Base-by-base conservation (phyloP, 2,113 vertebrate species). In the Carassius auratus region DNA sequence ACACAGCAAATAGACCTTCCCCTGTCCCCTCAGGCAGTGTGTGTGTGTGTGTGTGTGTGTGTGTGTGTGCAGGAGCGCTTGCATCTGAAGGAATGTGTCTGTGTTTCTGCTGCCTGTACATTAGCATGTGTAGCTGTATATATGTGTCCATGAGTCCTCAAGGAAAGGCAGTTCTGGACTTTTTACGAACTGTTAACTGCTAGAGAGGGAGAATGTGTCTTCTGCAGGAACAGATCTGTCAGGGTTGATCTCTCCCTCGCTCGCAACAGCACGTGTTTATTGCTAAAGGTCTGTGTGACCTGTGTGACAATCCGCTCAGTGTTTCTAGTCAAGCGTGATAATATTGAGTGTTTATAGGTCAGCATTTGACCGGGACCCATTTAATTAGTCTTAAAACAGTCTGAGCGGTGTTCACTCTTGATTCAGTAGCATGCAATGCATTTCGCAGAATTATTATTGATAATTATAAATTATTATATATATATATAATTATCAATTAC, bases 101-200 rank as follows among this genome's bases (percentile, higher is more conserved):
- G 3, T 7, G 23, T 50, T 55, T 50, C 48, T 19, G 69, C 10
- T 76, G n/a, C 12, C 1, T 84, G 76, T 61, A 57, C 14, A 77
- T 76, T 26, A 61, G 61, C 21, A 26, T 55, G 83, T 61, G 30
- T 45, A 30, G 64, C n/a, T 8, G 17, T 88, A 76, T 86, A 84
- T 87, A 76, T 86, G 26, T 85, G 76, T 69, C 48, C n/a, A 17
- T 55, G 66, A 82, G 30, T 76, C 83, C 71, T n/a, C 23, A 17
- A 57, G 86, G 86, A 87, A 15, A 45, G 77, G 68, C 33, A 88
- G 84, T 90, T 84, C 89, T 86, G 86, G 76, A n/a, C 52, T 64
- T 91, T 92, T 93, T 91, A 92, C 91, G 92, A 92, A 85, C 91
- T 92, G 91, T 88, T 91, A 91, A 94, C 85, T 91, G 90, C 92